Conservation (phyloP, 2,797 vertebrate genomes). For the Lacerta agilis region DNA sequence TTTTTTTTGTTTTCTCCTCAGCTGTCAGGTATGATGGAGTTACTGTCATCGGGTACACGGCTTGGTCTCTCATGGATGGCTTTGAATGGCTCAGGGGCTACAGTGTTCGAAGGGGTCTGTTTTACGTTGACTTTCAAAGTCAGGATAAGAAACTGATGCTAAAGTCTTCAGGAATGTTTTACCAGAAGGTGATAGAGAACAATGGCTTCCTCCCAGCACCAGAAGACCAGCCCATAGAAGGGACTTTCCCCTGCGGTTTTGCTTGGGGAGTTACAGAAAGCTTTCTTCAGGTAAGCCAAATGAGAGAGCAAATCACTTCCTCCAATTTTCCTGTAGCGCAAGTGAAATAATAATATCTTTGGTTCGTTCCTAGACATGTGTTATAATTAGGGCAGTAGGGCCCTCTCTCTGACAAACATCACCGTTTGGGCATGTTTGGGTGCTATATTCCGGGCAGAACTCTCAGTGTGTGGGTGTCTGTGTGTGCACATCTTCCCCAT, state of each 20-base stretch:
- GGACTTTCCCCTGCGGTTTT: constrained; percentile 91
- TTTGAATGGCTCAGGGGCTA: constrained; percentile 96
- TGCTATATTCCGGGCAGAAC: background rate
- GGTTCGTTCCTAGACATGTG: background rate
- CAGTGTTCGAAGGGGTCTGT: constrained; percentile 90
- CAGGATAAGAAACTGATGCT: constrained; percentile 88
- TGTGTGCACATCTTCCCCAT: background rate
- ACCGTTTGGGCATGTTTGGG: background rate
- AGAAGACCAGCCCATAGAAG: constrained; percentile 87
- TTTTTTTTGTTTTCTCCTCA: constrained; percentile 73
- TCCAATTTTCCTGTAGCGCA: constrained; percentile 23
- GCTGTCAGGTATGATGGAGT: constrained; percentile 89
- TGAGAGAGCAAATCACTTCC: constrained; percentile 34
- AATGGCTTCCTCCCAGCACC: constrained; percentile 92
- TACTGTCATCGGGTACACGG: constrained; percentile 93
- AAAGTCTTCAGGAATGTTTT: constrained; percentile 95
- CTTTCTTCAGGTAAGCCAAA: constrained; percentile 88
- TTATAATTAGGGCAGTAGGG: background rate
- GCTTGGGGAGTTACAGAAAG: constrained; percentile 93
- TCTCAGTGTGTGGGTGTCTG: background rate
- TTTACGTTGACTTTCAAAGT: constrained; percentile 93
- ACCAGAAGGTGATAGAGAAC: constrained; percentile 90
- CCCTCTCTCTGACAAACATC: background rate
- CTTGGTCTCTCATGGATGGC: constrained; percentile 95
- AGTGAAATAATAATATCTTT: constrained; percentile 15